Evolutionary conservation across 2,888 invertebrate genomes (phyloP).

Genomic region (Nephrocerus scutellatus): DNA sequence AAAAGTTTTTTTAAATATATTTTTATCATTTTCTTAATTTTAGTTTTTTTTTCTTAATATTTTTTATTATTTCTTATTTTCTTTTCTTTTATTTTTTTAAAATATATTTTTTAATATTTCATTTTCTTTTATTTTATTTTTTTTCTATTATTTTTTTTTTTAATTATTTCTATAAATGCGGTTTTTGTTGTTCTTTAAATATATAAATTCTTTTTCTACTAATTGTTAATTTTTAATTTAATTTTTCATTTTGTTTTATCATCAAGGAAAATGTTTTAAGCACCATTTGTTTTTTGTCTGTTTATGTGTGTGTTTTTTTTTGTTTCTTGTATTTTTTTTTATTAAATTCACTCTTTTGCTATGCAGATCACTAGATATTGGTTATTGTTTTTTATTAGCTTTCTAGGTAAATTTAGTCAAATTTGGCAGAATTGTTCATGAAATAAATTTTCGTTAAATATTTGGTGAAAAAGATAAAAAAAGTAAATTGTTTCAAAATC

Average conservation of each 20-base stretch:
- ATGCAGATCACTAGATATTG: too few species aligned
- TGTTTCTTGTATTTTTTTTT: conserved; percentile 10
- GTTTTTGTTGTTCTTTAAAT: too few species aligned
- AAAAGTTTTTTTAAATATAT: conserved; percentile 19
- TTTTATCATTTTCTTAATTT: background rate
- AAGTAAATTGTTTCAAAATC: too few species aligned
- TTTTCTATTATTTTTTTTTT: conserved; percentile 13
- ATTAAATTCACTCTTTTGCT: background rate
- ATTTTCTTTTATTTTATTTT: conserved; percentile 2
- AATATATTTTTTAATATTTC: too few species aligned
- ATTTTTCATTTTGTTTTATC: conserved; percentile 12
- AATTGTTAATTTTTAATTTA: conserved; percentile 17
- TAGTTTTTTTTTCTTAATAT: background rate
- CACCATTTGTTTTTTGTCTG: conserved; percentile 20
- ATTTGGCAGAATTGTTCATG: too few species aligned
- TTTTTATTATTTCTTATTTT: background rate
- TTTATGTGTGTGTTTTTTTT: conserved; percentile 11
- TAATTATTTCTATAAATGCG: conserved; percentile 16
- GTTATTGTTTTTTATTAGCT: too few species aligned
- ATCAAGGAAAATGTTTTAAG: conserved; percentile 23
- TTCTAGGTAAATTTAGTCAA: too few species aligned
- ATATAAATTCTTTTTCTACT: conserved; percentile 18
- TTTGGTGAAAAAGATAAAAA: conserved; percentile 4
- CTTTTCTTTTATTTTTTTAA: too few species aligned
- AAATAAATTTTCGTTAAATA: background rate